These are phyloP conservation scores for Alces alces DNA, from an alignment of 2,113 vertebrate species.

Conservation along the genomic window DNA sequence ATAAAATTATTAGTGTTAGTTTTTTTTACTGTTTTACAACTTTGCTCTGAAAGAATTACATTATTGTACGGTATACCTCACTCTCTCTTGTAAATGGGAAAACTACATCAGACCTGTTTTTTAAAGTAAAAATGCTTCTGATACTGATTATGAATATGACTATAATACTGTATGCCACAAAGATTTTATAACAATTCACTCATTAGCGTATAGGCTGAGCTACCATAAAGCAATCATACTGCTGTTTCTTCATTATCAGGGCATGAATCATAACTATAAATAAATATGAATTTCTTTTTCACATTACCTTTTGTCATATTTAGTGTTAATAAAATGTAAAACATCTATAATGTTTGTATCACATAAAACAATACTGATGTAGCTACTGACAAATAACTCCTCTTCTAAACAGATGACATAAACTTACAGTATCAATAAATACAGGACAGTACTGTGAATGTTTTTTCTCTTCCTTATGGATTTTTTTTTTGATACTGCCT, in stretches of 20 bases:
- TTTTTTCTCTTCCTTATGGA: not conserved
- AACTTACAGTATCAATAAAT: not conserved
- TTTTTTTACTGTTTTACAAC: not conserved
- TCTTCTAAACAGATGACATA: not conserved
- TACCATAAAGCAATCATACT: not conserved
- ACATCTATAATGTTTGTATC: not conserved
- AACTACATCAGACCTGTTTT: not conserved
- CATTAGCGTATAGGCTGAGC: not conserved
- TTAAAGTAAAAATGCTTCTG: not conserved
- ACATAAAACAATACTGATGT: not conserved
- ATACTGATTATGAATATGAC: not conserved
- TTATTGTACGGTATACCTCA: not conserved
- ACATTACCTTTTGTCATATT: not conserved
- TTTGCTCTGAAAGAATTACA: not conserved
- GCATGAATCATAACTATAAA: not conserved
- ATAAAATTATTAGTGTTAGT: not conserved
- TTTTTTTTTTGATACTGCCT: conserved; percentile 18
- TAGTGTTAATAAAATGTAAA: not conserved
- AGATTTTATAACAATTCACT: not conserved
- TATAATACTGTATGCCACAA: not conserved
- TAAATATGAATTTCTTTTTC: not conserved
- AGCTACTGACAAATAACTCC: not conserved
- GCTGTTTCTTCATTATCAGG: not conserved
- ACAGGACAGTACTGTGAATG: not conserved
- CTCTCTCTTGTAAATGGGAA: not conserved